Conservation (phyloP, 2,797 vertebrate species). For the Danio kyathit region DNA sequence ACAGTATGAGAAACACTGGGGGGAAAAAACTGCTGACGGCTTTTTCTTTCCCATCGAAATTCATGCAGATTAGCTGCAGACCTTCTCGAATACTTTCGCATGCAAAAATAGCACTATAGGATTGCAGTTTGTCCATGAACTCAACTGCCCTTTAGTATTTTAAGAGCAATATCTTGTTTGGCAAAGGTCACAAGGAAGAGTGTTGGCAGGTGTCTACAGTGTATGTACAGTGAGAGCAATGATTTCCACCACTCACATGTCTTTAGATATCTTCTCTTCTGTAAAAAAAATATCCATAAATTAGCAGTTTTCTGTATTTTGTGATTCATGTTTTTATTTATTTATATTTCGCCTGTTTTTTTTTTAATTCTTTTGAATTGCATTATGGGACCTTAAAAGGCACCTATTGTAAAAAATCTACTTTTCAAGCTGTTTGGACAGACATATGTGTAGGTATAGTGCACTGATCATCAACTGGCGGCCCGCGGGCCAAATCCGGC, state of each 20-base stretch:
- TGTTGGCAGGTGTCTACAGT: background rate
- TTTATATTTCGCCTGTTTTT: too few species aligned
- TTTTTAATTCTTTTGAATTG: too few species aligned
- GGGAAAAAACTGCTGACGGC: background rate
- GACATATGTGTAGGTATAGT: too few species aligned
- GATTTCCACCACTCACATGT: background rate
- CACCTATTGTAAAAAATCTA: too few species aligned
- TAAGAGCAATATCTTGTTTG: conserved; percentile 15
- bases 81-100: conserved; percentile 1
- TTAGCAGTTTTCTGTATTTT: too few species aligned
- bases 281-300: too few species aligned
- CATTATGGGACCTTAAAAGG: too few species aligned
- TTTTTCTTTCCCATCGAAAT: background rate
- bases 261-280: background rate
- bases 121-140: conserved; percentile 15
- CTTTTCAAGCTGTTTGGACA: too few species aligned
- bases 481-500: too few species aligned
- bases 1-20: background rate
- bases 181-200: conserved; percentile 18
- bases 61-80: background rate
- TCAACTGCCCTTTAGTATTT: conserved; percentile 26
- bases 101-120: conserved; percentile 2
- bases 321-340: too few species aligned
- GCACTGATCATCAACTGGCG: too few species aligned
- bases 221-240: background rate